Evolutionary conservation across 2,797 vertebrate species (phyloP), one percentile per base, ranked within the genome.

Genomic region (Lepilemur septentrionalis): DNA sequence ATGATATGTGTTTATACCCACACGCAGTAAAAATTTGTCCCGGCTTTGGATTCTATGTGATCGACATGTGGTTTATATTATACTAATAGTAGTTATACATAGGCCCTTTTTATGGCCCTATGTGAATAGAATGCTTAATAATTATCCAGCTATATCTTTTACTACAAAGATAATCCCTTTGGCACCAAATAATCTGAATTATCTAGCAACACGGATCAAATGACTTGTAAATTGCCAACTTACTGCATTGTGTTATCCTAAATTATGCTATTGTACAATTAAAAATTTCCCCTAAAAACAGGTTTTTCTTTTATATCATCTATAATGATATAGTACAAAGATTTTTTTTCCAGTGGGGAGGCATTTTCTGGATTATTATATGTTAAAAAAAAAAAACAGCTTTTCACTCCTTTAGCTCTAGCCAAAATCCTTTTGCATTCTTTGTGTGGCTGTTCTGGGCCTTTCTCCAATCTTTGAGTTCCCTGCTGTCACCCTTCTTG

Each of bases 161-260:
- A 93, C 93, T 92, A 86, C 50, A 89, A 61, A 97, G 94, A 43
- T 50, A 69, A 91, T 69, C 22, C 50, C 59, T 86, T 86, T 79
- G 32, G 57, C 50, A 75, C 41, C 69, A 55, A 96, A 73, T 89
- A 72, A 92, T 89, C 25, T 95, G 55, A 93, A 94, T 67, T 63
- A 81, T 82, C 70, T 89, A 93, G 92, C 57, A 86, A 94, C 52
- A 80, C 7, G 59, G 32, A 91, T 89, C 89, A 90, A 97, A 97
- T 92, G 32, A 89, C 72, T 95, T 89, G 3, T 85, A 95, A 93
- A 82, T 86, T 97, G 52, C 41, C 65, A 86, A 83, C 94, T 95
- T 41, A 86, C 41, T 65, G 89, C 32, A 67, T 1, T 57, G n/a
- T 75, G 48, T 73, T 91, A 72, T 79, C 52, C 73, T 72, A 89